phyloP scores from a whole-genome alignment of 2,113 vertebrate genomes.

The Hypanus sabinus region DNA sequence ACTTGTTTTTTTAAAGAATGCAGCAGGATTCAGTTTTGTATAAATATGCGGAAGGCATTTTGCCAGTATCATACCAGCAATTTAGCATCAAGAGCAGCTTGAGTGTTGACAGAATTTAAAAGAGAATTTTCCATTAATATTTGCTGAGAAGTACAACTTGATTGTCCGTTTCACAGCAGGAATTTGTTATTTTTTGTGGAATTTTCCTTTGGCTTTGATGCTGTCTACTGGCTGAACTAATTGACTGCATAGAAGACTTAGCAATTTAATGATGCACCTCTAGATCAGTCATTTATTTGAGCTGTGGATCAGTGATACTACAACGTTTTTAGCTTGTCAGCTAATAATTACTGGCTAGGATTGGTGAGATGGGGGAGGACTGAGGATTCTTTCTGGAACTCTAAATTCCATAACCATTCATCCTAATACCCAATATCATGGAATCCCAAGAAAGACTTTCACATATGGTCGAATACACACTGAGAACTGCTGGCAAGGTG shows the following conservation, averaged over 20 bases:
- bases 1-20: not conserved
- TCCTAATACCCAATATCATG: not conserved
- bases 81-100: not conserved
- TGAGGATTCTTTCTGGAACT: not conserved
- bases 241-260: not conserved
- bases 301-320: not conserved
- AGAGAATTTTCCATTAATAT: not conserved
- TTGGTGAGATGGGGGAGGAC: too few relatives aligned
- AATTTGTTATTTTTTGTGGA: not conserved
- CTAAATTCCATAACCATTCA: not conserved
- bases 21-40: not conserved
- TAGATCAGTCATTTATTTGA: not conserved
- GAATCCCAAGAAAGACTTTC: not conserved
- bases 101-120: not conserved
- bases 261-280: not conserved
- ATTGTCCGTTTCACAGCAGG: not conserved
- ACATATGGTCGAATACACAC: too few relatives aligned
- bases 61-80: not conserved
- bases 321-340: not conserved
- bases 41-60: too few relatives aligned
- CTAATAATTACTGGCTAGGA: not conserved
- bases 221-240: not conserved
- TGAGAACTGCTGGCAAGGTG: too few relatives aligned
- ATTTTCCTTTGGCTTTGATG: not conserved
- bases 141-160: slow-evolving; percentile 19